phyloP scores from a whole-genome alignment of 2,888 invertebrate genomes.

The Stictocephala bisonia region DNA sequence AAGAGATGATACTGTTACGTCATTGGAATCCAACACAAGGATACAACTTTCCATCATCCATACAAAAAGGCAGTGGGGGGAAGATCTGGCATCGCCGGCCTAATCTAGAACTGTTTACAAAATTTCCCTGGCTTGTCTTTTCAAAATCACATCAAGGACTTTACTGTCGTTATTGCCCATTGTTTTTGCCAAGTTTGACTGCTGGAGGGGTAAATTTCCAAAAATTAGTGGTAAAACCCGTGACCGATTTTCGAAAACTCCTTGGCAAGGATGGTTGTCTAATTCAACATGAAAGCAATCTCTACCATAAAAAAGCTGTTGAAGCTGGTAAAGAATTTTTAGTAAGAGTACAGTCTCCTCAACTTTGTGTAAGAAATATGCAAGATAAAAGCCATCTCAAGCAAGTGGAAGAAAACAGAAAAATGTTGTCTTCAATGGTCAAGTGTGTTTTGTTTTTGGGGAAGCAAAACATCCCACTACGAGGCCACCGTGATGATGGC shows the following conservation, averaged over 20 bases:
- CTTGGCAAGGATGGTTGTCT: not conserved
- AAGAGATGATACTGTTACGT: not conserved
- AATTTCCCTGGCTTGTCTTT: not conserved
- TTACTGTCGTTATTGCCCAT: not conserved
- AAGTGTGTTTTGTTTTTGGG: conserved; percentile 14
- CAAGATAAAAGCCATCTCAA: not conserved
- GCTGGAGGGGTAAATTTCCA: not conserved
- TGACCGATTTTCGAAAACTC: not conserved
- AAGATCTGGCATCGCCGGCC: not conserved
- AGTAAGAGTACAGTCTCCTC: not conserved
- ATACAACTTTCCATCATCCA: not conserved
- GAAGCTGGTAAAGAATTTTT: conserved; percentile 5
- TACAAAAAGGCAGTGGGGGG: not conserved
- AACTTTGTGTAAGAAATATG: conserved; percentile 3
- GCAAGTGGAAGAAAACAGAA: conserved; percentile 12
- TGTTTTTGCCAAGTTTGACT: not conserved
- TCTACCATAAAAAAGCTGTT: conserved; percentile 12
- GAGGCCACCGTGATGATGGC: conserved; percentile 22
- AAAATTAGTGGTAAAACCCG: not conserved
- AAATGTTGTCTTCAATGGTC: not conserved
- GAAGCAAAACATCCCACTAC: conserved; percentile 12
- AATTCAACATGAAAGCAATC: not conserved
- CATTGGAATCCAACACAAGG: not conserved
- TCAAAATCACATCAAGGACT: not conserved
- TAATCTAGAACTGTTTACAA: too few relatives aligned